phyloP scores from a whole-genome alignment of 2,888 invertebrate genomes.

The Deilephila elpenor region DNA sequence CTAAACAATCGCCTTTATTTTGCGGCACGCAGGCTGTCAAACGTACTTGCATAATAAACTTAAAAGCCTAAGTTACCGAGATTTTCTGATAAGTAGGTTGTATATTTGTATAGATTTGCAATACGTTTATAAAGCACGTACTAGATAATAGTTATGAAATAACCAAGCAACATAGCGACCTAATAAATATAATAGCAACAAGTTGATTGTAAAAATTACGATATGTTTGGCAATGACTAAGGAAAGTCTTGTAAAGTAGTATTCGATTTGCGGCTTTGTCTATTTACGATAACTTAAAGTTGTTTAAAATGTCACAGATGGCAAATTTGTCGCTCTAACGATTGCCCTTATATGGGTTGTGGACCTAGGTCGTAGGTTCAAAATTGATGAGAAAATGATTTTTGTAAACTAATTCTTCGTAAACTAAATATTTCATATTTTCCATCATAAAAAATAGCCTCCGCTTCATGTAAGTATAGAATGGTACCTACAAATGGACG shows the following conservation, averaged over 20 bases:
- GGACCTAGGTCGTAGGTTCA: too few relatives aligned
- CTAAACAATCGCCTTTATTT: too few relatives aligned
- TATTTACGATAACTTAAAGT: not conserved
- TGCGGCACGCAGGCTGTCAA: not conserved
- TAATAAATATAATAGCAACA: conserved; percentile 20
- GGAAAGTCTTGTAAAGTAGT: conserved; percentile 13
- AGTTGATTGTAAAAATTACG: conserved; percentile 8
- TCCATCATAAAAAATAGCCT: too few relatives aligned
- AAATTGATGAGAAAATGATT: too few relatives aligned
- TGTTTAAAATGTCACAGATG: too few relatives aligned
- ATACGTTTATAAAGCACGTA: not conserved
- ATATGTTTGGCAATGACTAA: conserved; percentile 1
- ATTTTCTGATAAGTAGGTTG: not conserved
- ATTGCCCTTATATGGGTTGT: too few relatives aligned
- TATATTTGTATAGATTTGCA: not conserved
- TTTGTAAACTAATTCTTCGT: too few relatives aligned
- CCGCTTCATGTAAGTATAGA: too few relatives aligned
- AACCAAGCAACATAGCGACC: not conserved
- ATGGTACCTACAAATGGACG: too few relatives aligned
- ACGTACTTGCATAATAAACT: not conserved
- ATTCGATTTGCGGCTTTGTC: not conserved
- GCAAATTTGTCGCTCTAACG: too few relatives aligned
- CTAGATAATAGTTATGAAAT: conserved; percentile 4
- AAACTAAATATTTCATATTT: too few relatives aligned
- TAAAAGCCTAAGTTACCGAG: not conserved